phyloP scores from a whole-genome alignment of 1,140 invertebrate genomes.

The Drosophila jambulina region DNA sequence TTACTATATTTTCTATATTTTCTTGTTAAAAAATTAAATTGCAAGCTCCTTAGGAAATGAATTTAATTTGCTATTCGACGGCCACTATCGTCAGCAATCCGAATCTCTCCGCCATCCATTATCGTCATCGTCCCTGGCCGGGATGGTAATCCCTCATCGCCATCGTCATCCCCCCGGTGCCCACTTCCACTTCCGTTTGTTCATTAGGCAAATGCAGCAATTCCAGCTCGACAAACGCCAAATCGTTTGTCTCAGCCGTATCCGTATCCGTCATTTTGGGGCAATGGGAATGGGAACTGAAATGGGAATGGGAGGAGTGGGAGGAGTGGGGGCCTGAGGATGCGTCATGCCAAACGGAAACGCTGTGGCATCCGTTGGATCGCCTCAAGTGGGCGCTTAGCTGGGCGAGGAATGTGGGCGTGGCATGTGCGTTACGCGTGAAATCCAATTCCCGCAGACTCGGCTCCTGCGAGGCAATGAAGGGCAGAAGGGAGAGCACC shows the following conservation, averaged over 20 bases:
- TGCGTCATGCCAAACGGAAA: conserved; percentile 56
- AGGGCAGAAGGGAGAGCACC: conserved; percentile 51
- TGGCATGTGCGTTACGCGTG: conserved; percentile 71
- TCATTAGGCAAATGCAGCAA: conserved; percentile 65
- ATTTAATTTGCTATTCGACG: conserved; percentile 5
- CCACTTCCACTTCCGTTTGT: conserved; percentile 41
- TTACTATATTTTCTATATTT: background rate
- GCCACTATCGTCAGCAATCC: conserved; percentile 11
- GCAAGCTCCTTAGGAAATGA: background rate
- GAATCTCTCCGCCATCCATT: conserved; percentile 6
- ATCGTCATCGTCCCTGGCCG: conserved; percentile 7
- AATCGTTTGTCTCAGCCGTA: conserved; percentile 61
- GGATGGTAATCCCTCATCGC: conserved; percentile 19
- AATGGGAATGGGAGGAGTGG: background rate
- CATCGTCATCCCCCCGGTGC: conserved; percentile 31
- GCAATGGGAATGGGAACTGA: conserved; percentile 11
- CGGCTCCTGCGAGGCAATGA: conserved; percentile 52
- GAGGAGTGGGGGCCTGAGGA: conserved; percentile 1
- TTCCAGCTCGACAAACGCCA: conserved; percentile 66
- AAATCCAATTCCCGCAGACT: conserved; percentile 73
- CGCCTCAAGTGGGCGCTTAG: conserved; percentile 40
- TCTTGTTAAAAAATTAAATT: background rate
- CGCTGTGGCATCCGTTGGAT: conserved; percentile 3
- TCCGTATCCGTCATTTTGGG: conserved; percentile 32
- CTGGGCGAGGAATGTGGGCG: conserved; percentile 63